Evolutionary conservation across 2,113 vertebrate genomes (phyloP).

Genomic region (Tylochromis polylepis): DNA sequence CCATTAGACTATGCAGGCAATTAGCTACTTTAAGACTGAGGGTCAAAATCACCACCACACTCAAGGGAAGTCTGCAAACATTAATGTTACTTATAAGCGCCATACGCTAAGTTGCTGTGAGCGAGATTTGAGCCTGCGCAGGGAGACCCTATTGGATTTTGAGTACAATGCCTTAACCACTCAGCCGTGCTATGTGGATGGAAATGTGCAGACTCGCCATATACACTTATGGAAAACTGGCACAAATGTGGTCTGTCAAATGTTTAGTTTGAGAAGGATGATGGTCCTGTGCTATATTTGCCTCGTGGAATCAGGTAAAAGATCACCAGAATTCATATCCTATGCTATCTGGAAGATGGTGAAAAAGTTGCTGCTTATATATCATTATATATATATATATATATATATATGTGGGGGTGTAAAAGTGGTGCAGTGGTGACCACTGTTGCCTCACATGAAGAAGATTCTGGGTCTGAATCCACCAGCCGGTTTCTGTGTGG

Average conservation of each 20-base stretch:
- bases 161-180: constrained; percentile 28
- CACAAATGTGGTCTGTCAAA: accelerated
- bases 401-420: background rate
- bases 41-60: accelerated
- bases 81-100: accelerated
- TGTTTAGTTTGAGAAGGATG: background rate
- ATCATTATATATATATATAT: background rate
- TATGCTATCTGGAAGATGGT: background rate
- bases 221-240: background rate
- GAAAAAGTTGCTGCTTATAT: background rate
- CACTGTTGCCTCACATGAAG: background rate
- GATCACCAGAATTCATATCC: background rate
- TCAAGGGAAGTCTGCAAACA: background rate
- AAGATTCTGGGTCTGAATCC: background rate
- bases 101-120: accelerated
- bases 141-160: constrained; percentile 31
- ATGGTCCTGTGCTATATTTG: background rate
- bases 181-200: accelerated
- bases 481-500: too few relatives aligned
- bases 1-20: background rate
- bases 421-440: background rate
- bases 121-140: background rate
- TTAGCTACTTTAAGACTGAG: accelerated
- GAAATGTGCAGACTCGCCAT: accelerated
- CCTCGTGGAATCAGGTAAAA: too few relatives aligned